Evolutionary conservation across 2,888 invertebrate species (phyloP).

Genomic region (Alsophila aescularia): DNA sequence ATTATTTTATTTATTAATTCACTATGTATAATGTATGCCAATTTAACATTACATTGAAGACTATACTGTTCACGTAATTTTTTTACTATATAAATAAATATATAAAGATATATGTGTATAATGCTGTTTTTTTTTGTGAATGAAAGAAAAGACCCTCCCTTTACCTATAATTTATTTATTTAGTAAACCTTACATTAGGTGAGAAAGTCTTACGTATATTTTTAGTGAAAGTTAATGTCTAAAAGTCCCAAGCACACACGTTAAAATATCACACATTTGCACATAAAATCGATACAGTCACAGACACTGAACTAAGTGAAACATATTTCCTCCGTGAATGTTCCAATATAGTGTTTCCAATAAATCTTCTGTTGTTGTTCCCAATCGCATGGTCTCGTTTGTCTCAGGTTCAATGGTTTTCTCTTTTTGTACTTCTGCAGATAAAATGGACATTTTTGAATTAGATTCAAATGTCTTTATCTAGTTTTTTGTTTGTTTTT

Average conservation of each 20-base stretch:
- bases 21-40: conserved; percentile 52
- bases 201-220: conserved; percentile 41
- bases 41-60: conserved; percentile 17
- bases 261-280: conserved; percentile 54
- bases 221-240: conserved; percentile 31
- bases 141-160: conserved; percentile 69
- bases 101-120: conserved; percentile 33
- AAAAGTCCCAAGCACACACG: conserved; percentile 57
- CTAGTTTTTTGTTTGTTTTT: conserved; percentile 21
- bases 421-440: conserved; percentile 82
- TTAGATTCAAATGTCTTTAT: conserved; percentile 49
- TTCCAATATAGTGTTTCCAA: conserved; percentile 85
- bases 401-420: conserved; percentile 77
- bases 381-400: conserved; percentile 74
- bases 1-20: conserved; percentile 16
- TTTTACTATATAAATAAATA: conserved; percentile 52
- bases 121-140: conserved; percentile 40
- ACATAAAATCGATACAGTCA: conserved; percentile 45
- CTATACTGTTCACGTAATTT: conserved; percentile 40
- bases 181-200: conserved; percentile 58
- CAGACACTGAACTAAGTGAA: conserved; percentile 81
- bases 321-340: conserved; percentile 86
- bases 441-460: conserved; percentile 78
- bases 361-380: conserved; percentile 76
- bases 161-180: conserved; percentile 70